These are phyloP conservation scores for Heliconius ismenius DNA, from an alignment of 2,888 invertebrate genomes.

Conservation along the genomic window DNA sequence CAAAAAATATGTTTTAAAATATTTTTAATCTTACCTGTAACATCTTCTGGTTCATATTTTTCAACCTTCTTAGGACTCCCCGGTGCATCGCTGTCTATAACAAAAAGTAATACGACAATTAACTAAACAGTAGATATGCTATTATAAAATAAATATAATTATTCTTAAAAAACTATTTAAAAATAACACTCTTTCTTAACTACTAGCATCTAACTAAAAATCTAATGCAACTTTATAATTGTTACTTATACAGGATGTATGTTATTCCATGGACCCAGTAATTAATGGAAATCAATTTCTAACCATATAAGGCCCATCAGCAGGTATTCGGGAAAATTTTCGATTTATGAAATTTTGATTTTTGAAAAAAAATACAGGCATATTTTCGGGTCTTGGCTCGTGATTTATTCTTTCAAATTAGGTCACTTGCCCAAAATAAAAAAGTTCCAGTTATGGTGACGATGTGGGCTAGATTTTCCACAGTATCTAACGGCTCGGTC, in stretches of 20 bases:
- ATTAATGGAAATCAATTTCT: neutral
- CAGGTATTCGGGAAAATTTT: too few species aligned
- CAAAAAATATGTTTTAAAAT: neutral
- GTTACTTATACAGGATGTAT: neutral
- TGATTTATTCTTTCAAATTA: too few species aligned
- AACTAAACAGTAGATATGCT: neutral
- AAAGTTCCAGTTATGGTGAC: too few species aligned
- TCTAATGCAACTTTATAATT: neutral
- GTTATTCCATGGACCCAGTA: neutral
- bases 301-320: neutral
- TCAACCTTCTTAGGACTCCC: conserved; percentile 49
- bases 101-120: neutral
- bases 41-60: conserved; percentile 52
- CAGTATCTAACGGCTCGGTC: too few species aligned
- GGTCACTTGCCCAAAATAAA: too few species aligned
- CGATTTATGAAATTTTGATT: too few species aligned
- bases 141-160: neutral
- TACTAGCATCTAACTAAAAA: neutral
- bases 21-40: conserved; percentile 52
- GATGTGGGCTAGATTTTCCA: too few species aligned
- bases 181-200: neutral
- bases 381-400: too few species aligned
- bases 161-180: neutral
- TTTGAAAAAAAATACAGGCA: too few species aligned
- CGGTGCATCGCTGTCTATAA: conserved; percentile 36